Percentiles rank a stretch among this genome's conserved stretches.
Evolutionary conservation across 2,113 vertebrate species (phyloP).

Genomic region (Psettodes erumei): DNA sequence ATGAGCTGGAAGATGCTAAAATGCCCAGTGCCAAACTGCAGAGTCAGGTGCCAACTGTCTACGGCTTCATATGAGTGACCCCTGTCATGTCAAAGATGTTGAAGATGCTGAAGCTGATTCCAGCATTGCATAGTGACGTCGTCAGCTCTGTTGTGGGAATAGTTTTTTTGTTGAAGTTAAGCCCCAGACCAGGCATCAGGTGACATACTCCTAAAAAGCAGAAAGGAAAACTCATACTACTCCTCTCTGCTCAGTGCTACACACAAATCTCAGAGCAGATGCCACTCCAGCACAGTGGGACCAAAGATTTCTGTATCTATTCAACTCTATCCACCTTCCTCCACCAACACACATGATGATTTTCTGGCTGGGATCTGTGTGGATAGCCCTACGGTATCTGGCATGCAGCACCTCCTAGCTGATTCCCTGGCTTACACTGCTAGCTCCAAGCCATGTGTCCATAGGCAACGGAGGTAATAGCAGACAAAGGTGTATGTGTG

Average conservation of each 20-base stretch:
- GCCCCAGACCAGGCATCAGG: background rate
- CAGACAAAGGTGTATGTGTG: slow-evolving; percentile 17
- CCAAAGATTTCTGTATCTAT: slow-evolving; percentile 48
- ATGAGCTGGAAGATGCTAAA: too few species aligned
- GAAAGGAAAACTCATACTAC: background rate
- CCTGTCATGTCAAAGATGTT: background rate
- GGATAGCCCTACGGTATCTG: slow-evolving; percentile 52
- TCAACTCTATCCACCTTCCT: slow-evolving; percentile 56
- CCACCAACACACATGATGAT: slow-evolving; percentile 43
- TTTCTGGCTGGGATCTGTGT: slow-evolving; percentile 55
- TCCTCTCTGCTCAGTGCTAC: slow-evolving; percentile 28
- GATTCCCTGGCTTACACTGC: slow-evolving; percentile 39
- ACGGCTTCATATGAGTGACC: too few species aligned
- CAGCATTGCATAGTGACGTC: background rate
- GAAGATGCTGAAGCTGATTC: slow-evolving; percentile 8
- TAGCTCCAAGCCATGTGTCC: slow-evolving; percentile 25
- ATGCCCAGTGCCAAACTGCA: too few species aligned
- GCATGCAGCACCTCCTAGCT: slow-evolving; percentile 36
- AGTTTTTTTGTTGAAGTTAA: background rate
- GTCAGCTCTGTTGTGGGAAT: slow-evolving; percentile 7
- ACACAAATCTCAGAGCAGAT: slow-evolving; percentile 39
- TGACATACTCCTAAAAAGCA: background rate
- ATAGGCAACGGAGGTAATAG: background rate
- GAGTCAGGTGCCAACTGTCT: too few species aligned
- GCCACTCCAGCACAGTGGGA: slow-evolving; percentile 37